Base-by-base conservation (phyloP, 2,888 invertebrate species). In the Chelonus formosanus region DNA sequence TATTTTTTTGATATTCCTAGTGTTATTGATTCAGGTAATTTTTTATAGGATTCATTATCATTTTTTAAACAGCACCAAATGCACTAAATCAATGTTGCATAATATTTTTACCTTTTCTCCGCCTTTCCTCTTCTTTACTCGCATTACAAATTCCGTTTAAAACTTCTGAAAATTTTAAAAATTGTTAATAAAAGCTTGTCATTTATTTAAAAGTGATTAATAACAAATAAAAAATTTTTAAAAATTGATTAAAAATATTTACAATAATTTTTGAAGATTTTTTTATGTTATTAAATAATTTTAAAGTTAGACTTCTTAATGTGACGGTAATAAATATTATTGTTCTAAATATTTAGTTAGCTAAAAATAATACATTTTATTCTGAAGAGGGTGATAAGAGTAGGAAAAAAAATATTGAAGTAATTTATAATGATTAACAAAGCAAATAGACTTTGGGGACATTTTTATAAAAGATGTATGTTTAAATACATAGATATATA, bases 71-170 rank as follows among this genome's bases (percentile, higher is more conserved):
- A 32, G 8, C 45, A 8, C 5, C 5, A 43, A n/a, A 31, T 20
- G 32, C n/a, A 43, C 7, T 10, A 8, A 10, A 5, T n/a, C 5
- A 8, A 56, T 20, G 4, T 58, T 32, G 44, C 43, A 56, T 63
- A 60, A 67, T 63, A 69, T 45, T n/a, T 20, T 6, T 80, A 84
- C 84, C 83, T 84, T 84, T 84, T 76, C 83, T 81, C 76, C 83
- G 82, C 74, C 84, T 83, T 61, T 84, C 84, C 65, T 84, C 84
- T 70, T 84, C 84, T 73, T 84, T 84, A 71, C 75, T 80, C 63
- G 83, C 79, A 73, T 84, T 84, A 77, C 84, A 84, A 76, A 84
- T 84, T 71, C 84, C 84, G 70, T 84, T 84, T 66, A 84, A 78
- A 69, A 84, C 84, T 76, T 84, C 84, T 84, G 80, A 47, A 81